A percentile compares a stretch with the other conserved stretches of the same genome.
Conservation (phyloP, 2,888 invertebrate genomes). For the Spicauda simplicius region DNA sequence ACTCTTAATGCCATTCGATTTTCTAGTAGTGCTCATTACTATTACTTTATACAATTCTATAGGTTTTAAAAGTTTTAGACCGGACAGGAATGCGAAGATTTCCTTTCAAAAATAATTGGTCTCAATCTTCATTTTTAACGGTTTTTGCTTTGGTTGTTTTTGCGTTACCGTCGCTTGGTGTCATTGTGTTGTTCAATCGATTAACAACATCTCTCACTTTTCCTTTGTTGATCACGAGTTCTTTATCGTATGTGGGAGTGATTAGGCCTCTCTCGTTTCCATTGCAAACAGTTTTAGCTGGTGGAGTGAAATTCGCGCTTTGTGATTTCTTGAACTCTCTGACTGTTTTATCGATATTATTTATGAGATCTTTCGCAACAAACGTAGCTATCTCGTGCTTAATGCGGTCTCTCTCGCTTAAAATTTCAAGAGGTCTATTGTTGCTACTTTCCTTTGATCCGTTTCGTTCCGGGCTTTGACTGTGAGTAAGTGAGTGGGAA, state of each 20-base stretch:
- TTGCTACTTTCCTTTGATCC: conserved; percentile 58
- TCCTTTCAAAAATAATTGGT: neutral
- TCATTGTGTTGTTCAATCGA: conserved; percentile 68
- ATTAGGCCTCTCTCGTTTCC: conserved; percentile 67
- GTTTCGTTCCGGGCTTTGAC: conserved; percentile 68
- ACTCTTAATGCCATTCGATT: neutral
- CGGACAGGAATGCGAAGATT: conserved; percentile 42
- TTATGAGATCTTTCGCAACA: conserved; percentile 76
- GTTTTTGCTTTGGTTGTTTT: conserved; percentile 55
- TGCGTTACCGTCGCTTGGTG: conserved; percentile 43
- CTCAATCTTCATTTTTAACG: conserved; percentile 58
- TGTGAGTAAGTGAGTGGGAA: conserved; percentile 70
- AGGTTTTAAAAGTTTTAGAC: conserved; percentile 51
- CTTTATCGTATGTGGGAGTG: conserved; percentile 76
- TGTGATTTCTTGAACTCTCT: conserved; percentile 74
- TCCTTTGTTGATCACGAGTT: conserved; percentile 76
- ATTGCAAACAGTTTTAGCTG: conserved; percentile 54
- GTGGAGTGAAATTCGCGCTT: conserved; percentile 62
- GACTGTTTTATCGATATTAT: conserved; percentile 75
- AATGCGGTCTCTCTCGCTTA: conserved; percentile 71
- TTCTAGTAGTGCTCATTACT: neutral
- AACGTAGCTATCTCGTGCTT: conserved; percentile 79
- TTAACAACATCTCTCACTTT: conserved; percentile 80
- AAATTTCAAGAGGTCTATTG: conserved; percentile 60
- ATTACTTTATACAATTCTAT: conserved; percentile 44